Evolutionary conservation across 2,888 invertebrate genomes (phyloP), one percentile per base, ranked within the genome.

Genomic region (Harpalus rufipes): DNA sequence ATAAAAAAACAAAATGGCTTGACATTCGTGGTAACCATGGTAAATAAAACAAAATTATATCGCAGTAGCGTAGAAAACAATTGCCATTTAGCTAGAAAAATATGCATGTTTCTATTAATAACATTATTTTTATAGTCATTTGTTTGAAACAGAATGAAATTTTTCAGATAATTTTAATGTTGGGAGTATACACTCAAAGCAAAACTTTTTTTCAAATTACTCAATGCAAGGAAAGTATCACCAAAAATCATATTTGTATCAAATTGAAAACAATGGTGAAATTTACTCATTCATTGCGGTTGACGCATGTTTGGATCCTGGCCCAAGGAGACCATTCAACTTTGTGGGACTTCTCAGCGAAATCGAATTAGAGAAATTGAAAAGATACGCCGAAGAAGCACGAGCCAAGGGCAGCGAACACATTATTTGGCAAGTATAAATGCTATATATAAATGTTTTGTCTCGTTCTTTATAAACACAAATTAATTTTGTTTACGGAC

Each of bases 21-120:
- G 98, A 98, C 91, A 95, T 97, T 86, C 92, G 97, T 90, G 98
- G 98, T 90, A 97, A 97, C 93, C 97, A 97, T 93, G 97, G 97
- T 96, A 92, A 90, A 39, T 61, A 80, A 58, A 78, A 56, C 21
- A 72, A 72, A 44, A 32, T n/a, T 59, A 16, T 14, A 21, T 86
- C 14, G 68, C 56, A 81, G 56, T 39, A 63, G 21, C 32, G 5
- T 10, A 25, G 7, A 63, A 63, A 8, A 1, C 18, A 63, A 63
- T 63, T 16, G 7, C 1, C 59, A 59, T 5, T 18, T 59, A 14
- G 6, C 16, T 18, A 59, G 5, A 59, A 59, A 21, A 44, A 5
- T 80, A 68, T 65, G 7, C 51, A 58, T 82, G 41, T 56, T 58
- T 83, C 44, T 81, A 5, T 81, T 81, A 16, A 41, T 18, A 56